These are phyloP conservation scores for Callocephalon fimbriatum DNA, from an alignment of 2,113 vertebrate genomes.

Conservation along the genomic window DNA sequence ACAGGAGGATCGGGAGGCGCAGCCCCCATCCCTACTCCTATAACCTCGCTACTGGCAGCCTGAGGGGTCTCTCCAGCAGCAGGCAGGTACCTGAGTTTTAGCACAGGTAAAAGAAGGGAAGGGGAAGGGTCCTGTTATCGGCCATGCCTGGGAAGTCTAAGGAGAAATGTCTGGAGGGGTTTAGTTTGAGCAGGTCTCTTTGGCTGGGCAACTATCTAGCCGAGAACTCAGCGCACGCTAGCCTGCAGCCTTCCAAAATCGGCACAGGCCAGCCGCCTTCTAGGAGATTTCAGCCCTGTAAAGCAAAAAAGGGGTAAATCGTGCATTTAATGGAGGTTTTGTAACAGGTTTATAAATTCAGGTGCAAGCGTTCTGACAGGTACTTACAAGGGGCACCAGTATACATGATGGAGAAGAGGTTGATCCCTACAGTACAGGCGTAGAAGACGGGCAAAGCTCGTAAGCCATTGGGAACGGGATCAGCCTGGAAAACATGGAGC, in stretches of 20 bases:
- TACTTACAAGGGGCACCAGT: conserved; percentile 93
- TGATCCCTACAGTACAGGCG: conserved; percentile 90
- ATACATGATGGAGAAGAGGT: conserved; percentile 96
- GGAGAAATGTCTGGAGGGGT: conserved; percentile 80
- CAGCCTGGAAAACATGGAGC: conserved; percentile 72
- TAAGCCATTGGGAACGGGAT: conserved; percentile 92
- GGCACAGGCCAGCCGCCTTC: conserved; percentile 94
- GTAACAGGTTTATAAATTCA: conserved; percentile 43
- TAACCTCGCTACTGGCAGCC: not conserved
- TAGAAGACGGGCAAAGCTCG: conserved; percentile 93
- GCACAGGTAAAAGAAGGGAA: conserved; percentile 44
- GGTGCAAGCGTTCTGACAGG: conserved; percentile 16
- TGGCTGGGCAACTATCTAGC: conserved; percentile 78
- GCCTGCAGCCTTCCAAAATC: conserved; percentile 92
- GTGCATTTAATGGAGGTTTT: conserved; percentile 88
- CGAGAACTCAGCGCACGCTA: conserved; percentile 83
- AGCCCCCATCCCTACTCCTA: not conserved
- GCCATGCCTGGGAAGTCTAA: conserved; percentile 75
- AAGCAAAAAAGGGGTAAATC: conserved; percentile 93
- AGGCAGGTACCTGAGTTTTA: conserved; percentile 32
- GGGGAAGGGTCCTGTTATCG: conserved; percentile 42
- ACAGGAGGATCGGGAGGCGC: not conserved
- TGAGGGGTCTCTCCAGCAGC: not conserved
- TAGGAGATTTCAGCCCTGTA: conserved; percentile 93
- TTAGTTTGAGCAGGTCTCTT: conserved; percentile 79